Percentiles rank a stretch among this genome's conserved stretches.
Evolutionary conservation across 2,888 invertebrate species (phyloP).

Genomic region (Tipula vernalis): DNA sequence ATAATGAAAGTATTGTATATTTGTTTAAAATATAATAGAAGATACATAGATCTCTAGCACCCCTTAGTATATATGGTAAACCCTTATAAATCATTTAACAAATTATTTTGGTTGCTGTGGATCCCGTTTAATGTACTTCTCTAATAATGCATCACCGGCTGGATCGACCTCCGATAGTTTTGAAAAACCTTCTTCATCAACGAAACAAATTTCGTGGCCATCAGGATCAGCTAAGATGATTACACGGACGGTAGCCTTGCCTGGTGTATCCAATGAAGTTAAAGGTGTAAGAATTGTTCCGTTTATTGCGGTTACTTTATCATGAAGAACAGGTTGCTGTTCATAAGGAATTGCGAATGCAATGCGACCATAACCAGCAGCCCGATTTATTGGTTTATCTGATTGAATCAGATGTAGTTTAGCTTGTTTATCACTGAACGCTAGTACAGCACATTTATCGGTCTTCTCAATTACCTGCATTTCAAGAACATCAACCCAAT

Average conservation of each 20-base stretch:
- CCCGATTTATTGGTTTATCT: slow-evolving; percentile 54
- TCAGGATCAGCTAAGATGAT: slow-evolving; percentile 95
- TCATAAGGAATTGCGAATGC: slow-evolving; percentile 81
- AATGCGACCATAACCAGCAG: slow-evolving; percentile 86
- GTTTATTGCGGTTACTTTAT: slow-evolving; percentile 53
- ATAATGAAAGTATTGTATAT: not conserved
- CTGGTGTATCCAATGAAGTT: slow-evolving; percentile 89
- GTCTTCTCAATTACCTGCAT: slow-evolving; percentile 56
- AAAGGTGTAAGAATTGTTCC: slow-evolving; percentile 77
- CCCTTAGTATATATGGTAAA: not conserved
- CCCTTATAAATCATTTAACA: not conserved
- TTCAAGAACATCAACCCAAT: slow-evolving; percentile 71
- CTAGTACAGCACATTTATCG: slow-evolving; percentile 48
- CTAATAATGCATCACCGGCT: slow-evolving; percentile 63
- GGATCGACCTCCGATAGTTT: slow-evolving; percentile 79
- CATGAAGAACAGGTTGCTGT: slow-evolving; percentile 64
- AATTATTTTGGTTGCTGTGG: slow-evolving; percentile 27
- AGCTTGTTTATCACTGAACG: slow-evolving; percentile 59
- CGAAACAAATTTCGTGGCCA: slow-evolving; percentile 96
- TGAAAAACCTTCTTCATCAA: slow-evolving; percentile 89
- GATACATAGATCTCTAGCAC: not conserved
- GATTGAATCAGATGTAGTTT: slow-evolving; percentile 52
- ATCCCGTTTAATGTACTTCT: slow-evolving; percentile 52
- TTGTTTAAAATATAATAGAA: no score
- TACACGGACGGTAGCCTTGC: slow-evolving; percentile 91